Conservation (phyloP, 2,888 invertebrate genomes). For the Brenthis ino region DNA sequence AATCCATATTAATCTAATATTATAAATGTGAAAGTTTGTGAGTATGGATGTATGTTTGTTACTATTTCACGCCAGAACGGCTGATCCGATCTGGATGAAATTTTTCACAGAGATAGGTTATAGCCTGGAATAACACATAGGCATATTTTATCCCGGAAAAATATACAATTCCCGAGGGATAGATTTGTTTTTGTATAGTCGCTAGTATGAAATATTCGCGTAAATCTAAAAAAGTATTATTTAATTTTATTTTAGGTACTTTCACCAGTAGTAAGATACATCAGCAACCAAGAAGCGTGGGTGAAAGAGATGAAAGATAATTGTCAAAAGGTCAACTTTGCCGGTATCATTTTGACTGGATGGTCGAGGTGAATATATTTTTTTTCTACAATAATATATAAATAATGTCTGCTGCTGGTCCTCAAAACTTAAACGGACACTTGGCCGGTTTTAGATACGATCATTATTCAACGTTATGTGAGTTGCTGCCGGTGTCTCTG, state of each 20-base stretch:
- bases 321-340: conserved; percentile 76
- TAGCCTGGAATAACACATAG: too few relatives aligned
- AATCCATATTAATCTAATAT: background rate
- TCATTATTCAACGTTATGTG: conserved; percentile 50
- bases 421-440: too few relatives aligned
- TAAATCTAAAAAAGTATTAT: too few relatives aligned
- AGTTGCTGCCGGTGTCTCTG: conserved; percentile 84
- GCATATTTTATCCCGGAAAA: too few relatives aligned
- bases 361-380: conserved; percentile 84
- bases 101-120: too few relatives aligned
- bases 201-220: too few relatives aligned
- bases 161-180: too few relatives aligned
- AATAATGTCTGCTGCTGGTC: background rate
- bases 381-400: background rate
- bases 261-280: conserved; percentile 86
- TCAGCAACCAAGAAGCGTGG: conserved; percentile 91
- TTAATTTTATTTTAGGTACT: conserved; percentile 61
- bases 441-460: conserved; percentile 27
- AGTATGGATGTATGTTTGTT: too few relatives aligned
- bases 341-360: conserved; percentile 86
- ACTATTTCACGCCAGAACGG: too few relatives aligned
- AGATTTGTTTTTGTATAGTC: too few relatives aligned
- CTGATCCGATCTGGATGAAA: too few relatives aligned
- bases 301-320: conserved; percentile 76
- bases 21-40: too few relatives aligned